Evolutionary conservation across 2,888 invertebrate species (phyloP), one percentile per base, ranked within the genome.

Genomic region (Cartodere bifasciata): DNA sequence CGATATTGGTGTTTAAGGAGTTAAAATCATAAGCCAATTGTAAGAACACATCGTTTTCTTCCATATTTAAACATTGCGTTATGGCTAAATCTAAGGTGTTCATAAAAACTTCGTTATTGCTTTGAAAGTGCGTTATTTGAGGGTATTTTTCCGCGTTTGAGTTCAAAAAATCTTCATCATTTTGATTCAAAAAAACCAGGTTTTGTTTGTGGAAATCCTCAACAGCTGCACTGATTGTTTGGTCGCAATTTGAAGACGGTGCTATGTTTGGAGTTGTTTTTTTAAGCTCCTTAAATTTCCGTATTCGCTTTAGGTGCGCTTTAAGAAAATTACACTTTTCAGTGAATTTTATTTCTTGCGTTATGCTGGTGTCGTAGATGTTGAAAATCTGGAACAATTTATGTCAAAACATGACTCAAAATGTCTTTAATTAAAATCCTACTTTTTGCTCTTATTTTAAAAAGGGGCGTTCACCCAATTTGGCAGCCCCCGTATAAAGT

Each of bases 311-410:
- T 6, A 49, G 38, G 14, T 50, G 42, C 0, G 43, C 27, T 22
- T 56, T 57, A 2, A 65, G 42, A 21, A 57, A 49, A n/a, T 58
- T 65, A 27, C 80, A 62, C 38, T 74, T 72, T 53, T 78, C 72
- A 13, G 75, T 73, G 52, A 77, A 80, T 35, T 67, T 65, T n/a
- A 81, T 68, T 56, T 81, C 77, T 1, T 67, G 67, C 28, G 73
- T 72, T 14, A 80, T 60, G 47, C 67, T 65, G 4, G 70, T 71
- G 39, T 75, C 69, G 31, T 74, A 67, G 47, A 81, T 54, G 46
- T 74, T 68, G 44, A 75, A 81, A 56, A 75, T 75, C 83, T 83
- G 65, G 36, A 67, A 59, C 31, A 41, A n/a, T n/a, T n/a, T n/a
- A n/a, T n/a, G n/a, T n/a, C n/a, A n/a, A n/a, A n/a, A n/a, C n/a